Evolutionary conservation across 2,888 invertebrate genomes (phyloP), one percentile per base, ranked within the genome.

Genomic region (Drosophila austrosaltans): DNA sequence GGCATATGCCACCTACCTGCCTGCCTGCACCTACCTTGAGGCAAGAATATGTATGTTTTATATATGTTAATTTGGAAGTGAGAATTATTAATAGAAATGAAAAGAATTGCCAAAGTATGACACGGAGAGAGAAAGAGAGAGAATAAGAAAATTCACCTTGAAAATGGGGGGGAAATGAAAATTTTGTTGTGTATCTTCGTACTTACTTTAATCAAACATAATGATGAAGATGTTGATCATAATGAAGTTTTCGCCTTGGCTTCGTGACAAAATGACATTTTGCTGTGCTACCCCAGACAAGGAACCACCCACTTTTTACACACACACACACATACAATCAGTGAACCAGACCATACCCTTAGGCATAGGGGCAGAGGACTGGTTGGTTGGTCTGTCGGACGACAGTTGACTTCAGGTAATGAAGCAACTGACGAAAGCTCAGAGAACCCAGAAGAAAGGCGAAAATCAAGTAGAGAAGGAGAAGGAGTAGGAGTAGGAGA

Each of bases 181-280:
- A 82, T 80, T 80, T 58, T 67, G 66, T 67, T 76, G 75, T 70
- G 70, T 76, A 73, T 70, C 69, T 8, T 36, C 78, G 69, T 72
- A 75, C 67, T 72, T 12, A 87, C 77, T 85, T 85, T 85, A 77
- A 86, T 88, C 86, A 88, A 73, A 73, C 76, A 79, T 81, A 74
- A 69, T 77, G 76, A 77, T 74, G 83, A 82, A 72, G 78, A 61
- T 48, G 48, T 48, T 48, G 48, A 22, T 48, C 48, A 48, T 48
- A 16, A 48, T 48, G 48, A 48, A 48, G 48, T 48, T 76, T 78
- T 75, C 66, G 58, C 62, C 66, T 61, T 54, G 61, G 81, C 70
- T 88, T 76, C 84, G 89, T 88, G 89, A 88, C 89, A 83, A 88
- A 88, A 83, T 87, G 87, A 79, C 84, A 88, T 85, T 85, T 81